Conservation (phyloP, 2,113 vertebrate species). For the Hippoglossus stenolepis region DNA sequence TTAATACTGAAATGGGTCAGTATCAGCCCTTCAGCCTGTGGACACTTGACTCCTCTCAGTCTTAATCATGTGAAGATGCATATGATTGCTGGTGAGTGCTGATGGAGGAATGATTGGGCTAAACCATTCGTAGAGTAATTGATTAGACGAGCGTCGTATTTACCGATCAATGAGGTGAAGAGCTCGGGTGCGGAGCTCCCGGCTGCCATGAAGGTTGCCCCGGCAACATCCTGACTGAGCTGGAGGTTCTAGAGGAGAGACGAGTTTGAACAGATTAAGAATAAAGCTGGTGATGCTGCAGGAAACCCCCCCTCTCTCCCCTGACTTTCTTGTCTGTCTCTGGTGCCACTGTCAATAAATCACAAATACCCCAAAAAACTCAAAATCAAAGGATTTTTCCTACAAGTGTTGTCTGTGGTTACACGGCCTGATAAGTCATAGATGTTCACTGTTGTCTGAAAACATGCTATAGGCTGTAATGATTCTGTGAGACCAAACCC, state of each 20-base stretch:
- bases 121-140: not conserved
- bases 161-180: slow-evolving; percentile 86
- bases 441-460: too few species aligned
- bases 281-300: too few species aligned
- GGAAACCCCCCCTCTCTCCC: too few species aligned
- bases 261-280: not conserved
- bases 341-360: too few species aligned
- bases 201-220: slow-evolving; percentile 87
- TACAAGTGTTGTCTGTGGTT: too few species aligned
- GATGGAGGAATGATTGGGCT: not conserved
- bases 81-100: slow-evolving; percentile 3
- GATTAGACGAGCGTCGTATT: slow-evolving; percentile 46
- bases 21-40: slow-evolving; percentile 1
- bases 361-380: too few species aligned
- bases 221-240: slow-evolving; percentile 85
- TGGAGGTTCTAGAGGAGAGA: slow-evolving; percentile 79
- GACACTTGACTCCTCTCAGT: slow-evolving; percentile 5
- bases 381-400: too few species aligned
- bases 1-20: not conserved
- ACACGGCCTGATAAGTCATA: too few species aligned
- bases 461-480: too few species aligned
- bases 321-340: too few species aligned
- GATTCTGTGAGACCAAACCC: too few species aligned
- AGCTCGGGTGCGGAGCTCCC: slow-evolving; percentile 87
- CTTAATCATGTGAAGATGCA: slow-evolving; percentile 10